A percentile compares a stretch with the other conserved stretches of the same genome.
Conservation (phyloP, 37 sponge, comb jelly and placozoan species). For the Axinella damicornis region DNA sequence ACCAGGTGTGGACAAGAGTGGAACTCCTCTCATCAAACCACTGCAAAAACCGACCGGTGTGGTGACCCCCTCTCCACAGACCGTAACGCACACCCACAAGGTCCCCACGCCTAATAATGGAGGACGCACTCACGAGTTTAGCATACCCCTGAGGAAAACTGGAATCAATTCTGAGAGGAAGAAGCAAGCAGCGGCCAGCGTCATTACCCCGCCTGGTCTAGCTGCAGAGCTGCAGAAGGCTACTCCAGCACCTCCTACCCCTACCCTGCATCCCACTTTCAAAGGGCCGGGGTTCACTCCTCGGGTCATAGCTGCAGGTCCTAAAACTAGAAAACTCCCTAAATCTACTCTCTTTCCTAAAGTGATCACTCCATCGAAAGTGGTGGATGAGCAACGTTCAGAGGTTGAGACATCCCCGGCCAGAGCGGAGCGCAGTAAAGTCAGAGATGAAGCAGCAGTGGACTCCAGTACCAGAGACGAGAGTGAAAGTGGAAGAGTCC, state of each 20-base stretch:
- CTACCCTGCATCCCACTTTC: not conserved
- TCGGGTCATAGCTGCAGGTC: constrained; percentile 27
- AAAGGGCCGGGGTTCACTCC: constrained; percentile 14
- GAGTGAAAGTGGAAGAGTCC: not conserved
- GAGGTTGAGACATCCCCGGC: too few relatives aligned
- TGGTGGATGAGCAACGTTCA: too few relatives aligned
- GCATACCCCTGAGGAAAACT: constrained; percentile 48
- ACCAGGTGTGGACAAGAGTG: constrained; percentile 33
- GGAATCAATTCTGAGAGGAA: not conserved
- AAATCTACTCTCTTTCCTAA: too few relatives aligned
- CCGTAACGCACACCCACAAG: not conserved
- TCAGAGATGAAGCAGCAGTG: too few relatives aligned
- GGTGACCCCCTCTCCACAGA: constrained; percentile 66
- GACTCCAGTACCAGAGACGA: not conserved
- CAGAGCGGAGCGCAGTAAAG: too few relatives aligned
- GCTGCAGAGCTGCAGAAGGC: not conserved
- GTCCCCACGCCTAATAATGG: too few relatives aligned
- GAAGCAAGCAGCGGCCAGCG: not conserved
- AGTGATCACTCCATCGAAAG: too few relatives aligned
- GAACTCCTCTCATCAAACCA: constrained; percentile 6
- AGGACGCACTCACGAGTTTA: not conserved
- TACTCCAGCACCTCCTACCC: not conserved
- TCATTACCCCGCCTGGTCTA: not conserved
- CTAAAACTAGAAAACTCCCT: too few relatives aligned
- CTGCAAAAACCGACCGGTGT: constrained; percentile 70